Evolutionary conservation across 2,888 invertebrate species (phyloP), one percentile per base, ranked within the genome.

Genomic region (Xanthia icteritia): DNA sequence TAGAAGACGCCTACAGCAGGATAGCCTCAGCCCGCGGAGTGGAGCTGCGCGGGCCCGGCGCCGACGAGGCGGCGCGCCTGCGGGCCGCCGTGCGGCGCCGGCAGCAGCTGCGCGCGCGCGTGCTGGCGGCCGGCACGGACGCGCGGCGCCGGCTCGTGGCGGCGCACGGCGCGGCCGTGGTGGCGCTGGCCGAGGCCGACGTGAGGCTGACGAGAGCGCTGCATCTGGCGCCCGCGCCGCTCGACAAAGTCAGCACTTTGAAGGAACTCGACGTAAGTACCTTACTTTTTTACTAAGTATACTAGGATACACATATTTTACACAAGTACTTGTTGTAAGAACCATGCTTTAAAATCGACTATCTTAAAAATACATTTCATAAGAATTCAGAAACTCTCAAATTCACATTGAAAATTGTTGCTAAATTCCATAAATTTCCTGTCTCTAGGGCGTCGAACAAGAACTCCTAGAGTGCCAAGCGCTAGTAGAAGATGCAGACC

Each of bases 1-100:
- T 98, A 42, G 98, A 98, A 87, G 97, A 98, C 77, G 97, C 97
- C 1, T 98, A 98, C 89, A 97, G 97, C 11, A 97, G 97, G 67
- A 92, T 98, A 20, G 97, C 97, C 0, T 97, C 98, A 82, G 97
- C 97, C 4, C 94, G 97, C 20, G 98, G 98, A 1, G 91, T 98
- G 0, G 98, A 98, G 85, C 81, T 96, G 2, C 95, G 97, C 0
- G 98, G 98, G 1, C 92, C 97, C 2, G 98, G 98, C 31, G 97
- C 98, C 0, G 97, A 98, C 70, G 97, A 97, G 83, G 97, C 98
- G 0, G 97, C 97, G 81, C 95, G 97, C 42, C 91, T 98, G 36
- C 97, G 98, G 0, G 93, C 96, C 39, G 97, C 97, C 27, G 97
- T 97, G 5, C 97, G 98, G 36, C 97, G 97, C 85, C 98, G 98